phyloP scores from a whole-genome alignment of 2,888 invertebrate species.

The Didymodactylos carnosus region DNA sequence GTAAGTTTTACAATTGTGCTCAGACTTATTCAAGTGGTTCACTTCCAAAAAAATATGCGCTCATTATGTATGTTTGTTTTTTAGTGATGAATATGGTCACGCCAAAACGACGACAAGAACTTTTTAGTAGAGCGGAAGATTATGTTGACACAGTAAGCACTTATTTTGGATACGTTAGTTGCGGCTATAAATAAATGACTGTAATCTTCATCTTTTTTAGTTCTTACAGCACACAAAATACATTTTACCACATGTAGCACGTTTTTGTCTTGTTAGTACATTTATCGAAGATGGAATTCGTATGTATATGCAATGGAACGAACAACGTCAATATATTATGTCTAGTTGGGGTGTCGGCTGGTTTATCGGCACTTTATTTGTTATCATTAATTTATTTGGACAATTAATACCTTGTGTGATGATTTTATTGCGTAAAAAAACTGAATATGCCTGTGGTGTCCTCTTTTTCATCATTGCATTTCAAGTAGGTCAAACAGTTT shows the following conservation, averaged over 20 bases:
- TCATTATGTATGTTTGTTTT: too few relatives aligned
- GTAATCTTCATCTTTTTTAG: not conserved
- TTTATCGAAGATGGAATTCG: conserved; percentile 95
- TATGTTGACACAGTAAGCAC: conserved; percentile 2
- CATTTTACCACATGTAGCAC: conserved; percentile 76
- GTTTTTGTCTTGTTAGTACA: conserved; percentile 87
- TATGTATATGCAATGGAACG: conserved; percentile 97
- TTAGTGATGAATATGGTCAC: not conserved
- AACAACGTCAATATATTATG: conserved; percentile 90
- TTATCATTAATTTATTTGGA: conserved; percentile 76
- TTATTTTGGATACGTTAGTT: not conserved
- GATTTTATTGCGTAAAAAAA: conserved; percentile 75
- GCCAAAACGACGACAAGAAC: conserved; percentile 4
- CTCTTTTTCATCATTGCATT: conserved; percentile 84
- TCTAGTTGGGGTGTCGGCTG: conserved; percentile 88
- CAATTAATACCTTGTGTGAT: conserved; percentile 87
- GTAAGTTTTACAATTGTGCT: too few relatives aligned
- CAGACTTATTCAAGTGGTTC: too few relatives aligned
- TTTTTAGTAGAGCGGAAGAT: conserved; percentile 5
- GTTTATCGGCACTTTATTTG: conserved; percentile 78
- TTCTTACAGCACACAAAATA: conserved; percentile 58
- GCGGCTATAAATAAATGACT: not conserved
- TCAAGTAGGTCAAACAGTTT: conserved; percentile 58
- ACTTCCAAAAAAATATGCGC: too few relatives aligned
- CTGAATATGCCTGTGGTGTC: conserved; percentile 44